Conservation (phyloP, 1,140 invertebrate genomes). For the Halotydeus destructor region DNA sequence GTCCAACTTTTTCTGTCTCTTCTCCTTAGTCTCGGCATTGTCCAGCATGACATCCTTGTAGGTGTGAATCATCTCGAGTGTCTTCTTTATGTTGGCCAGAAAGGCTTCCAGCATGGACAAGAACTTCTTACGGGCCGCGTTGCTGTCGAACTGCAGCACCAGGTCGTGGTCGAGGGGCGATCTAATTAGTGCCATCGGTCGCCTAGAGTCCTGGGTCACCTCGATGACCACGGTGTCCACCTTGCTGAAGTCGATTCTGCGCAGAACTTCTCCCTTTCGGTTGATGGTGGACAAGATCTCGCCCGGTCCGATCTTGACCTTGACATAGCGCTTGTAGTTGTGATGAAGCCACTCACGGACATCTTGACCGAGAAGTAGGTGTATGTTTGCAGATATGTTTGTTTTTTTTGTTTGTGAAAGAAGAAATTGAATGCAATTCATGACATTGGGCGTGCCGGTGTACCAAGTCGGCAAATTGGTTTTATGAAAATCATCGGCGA, state of each 20-base stretch:
- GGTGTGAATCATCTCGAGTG: constrained; percentile 39
- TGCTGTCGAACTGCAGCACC: constrained; percentile 74
- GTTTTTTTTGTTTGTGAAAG: no score
- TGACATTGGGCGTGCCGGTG: no score
- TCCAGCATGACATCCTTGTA: constrained; percentile 66
- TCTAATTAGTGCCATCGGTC: constrained; percentile 61
- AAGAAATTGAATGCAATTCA: no score
- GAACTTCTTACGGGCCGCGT: constrained; percentile 60
- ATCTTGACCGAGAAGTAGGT: constrained; percentile 23
- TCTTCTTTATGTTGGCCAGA: constrained; percentile 56
- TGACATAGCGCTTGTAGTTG: constrained; percentile 69
- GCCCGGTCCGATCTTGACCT: constrained; percentile 45
- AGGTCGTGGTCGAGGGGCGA: constrained; percentile 84
- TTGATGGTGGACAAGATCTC: constrained; percentile 60
- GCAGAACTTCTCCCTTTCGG: constrained; percentile 23
- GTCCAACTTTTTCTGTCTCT: constrained; percentile 76
- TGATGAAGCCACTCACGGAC: constrained; percentile 88
- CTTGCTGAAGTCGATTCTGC: constrained; percentile 36
- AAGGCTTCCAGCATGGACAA: constrained; percentile 70
- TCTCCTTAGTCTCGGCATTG: constrained; percentile 84
- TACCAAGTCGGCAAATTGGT: no score
- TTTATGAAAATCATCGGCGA: no score
- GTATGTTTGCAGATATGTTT: neutral
- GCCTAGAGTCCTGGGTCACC: constrained; percentile 39
- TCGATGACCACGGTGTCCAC: constrained; percentile 55